Evolutionary conservation across 2,797 vertebrate species (phyloP).

Genomic region (Hypotaenidia okinawae): DNA sequence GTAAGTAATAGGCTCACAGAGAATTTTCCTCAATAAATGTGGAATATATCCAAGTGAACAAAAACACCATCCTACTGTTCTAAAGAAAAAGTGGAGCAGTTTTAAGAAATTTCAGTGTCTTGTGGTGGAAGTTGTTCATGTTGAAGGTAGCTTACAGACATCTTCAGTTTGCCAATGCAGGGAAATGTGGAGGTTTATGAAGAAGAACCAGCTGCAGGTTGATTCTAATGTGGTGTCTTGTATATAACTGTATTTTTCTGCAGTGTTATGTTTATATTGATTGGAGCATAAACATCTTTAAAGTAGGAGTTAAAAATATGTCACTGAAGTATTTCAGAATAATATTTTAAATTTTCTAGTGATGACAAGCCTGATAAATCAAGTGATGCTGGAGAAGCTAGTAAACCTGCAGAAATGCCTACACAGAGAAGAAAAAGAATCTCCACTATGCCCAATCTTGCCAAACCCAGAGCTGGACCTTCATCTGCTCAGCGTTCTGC

Average conservation of each 20-base stretch:
- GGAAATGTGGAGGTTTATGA: background rate
- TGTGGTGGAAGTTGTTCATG: background rate
- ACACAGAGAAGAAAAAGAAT: slow-evolving; percentile 89
- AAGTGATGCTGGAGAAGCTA: slow-evolving; percentile 59
- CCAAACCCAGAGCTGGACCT: slow-evolving; percentile 83
- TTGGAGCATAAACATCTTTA: background rate
- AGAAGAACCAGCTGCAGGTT: background rate
- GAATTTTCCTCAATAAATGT: background rate
- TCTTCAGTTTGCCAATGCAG: background rate
- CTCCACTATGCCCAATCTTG: slow-evolving; percentile 79
- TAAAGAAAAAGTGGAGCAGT: background rate
- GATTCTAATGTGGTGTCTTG: background rate
- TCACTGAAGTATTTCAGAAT: background rate
- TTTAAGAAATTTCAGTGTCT: background rate
- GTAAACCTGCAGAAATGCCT: slow-evolving; percentile 66
- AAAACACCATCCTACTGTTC: background rate
- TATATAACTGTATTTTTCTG: background rate
- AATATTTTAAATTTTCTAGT: slow-evolving; percentile 71
- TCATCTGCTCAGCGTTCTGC: slow-evolving; percentile 65
- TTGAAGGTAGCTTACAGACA: background rate
- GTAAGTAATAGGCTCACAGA: background rate
- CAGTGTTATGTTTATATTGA: background rate
- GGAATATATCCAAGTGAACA: background rate
- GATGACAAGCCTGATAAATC: slow-evolving; percentile 64
- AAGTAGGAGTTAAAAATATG: background rate